These are phyloP conservation scores for Drosophila takahashii DNA, from an alignment of 1,140 invertebrate genomes.

Conservation along the genomic window DNA sequence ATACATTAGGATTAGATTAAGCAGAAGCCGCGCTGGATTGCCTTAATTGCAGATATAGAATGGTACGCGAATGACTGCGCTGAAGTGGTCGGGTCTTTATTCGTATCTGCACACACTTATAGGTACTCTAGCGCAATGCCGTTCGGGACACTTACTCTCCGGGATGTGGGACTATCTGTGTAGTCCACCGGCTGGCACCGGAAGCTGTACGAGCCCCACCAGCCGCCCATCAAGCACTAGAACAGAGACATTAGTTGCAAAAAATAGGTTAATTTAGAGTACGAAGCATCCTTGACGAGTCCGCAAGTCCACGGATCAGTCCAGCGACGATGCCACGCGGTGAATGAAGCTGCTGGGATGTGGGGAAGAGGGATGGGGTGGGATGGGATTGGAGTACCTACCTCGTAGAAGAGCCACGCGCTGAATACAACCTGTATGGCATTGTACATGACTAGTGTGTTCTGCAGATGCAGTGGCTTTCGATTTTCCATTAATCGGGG, in stretches of 20 bases:
- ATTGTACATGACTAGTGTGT: conserved; percentile 93
- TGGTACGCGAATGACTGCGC: conserved; percentile 22
- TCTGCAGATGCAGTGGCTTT: conserved; percentile 92
- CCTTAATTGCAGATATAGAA: conserved; percentile 31
- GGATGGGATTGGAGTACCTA: conserved; percentile 84
- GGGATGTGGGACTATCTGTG: conserved; percentile 89
- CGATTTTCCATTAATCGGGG: conserved; percentile 94
- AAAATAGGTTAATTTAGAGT: conserved; percentile 40
- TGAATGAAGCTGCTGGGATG: conserved; percentile 32
- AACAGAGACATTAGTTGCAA: conserved; percentile 70
- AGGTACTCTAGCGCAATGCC: conserved; percentile 3
- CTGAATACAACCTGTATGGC: conserved; percentile 93
- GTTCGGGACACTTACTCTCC: conserved; percentile 90
- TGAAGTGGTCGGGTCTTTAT: conserved; percentile 5
- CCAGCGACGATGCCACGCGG: conserved; percentile 44
- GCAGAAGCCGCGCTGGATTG: conserved; percentile 26
- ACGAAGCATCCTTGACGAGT: conserved; percentile 3
- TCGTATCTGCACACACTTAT: conserved; percentile 27
- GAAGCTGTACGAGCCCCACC: conserved; percentile 93
- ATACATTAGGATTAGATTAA: conserved; percentile 40
- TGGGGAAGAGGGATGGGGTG: conserved; percentile 1
- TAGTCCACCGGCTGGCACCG: conserved; percentile 95
- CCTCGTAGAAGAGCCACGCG: conserved; percentile 93
- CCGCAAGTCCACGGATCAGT: conserved; percentile 10
- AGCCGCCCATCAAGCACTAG: conserved; percentile 90